phyloP scores from a whole-genome alignment of 2,113 vertebrate genomes.

The Anarrhichthys ocellatus region DNA sequence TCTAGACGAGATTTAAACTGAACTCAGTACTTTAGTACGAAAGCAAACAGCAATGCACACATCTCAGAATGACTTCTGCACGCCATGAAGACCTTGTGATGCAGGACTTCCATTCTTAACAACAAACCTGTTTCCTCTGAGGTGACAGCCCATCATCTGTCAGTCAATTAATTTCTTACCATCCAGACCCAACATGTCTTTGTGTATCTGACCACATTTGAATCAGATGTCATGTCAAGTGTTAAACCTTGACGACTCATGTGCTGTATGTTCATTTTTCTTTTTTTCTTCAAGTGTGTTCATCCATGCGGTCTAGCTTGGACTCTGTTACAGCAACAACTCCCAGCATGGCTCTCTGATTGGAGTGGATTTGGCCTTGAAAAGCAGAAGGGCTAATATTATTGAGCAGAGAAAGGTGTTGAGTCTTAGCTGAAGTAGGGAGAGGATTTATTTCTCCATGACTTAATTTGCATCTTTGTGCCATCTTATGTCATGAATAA shows the following conservation, averaged over 20 bases:
- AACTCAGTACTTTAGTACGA: neutral
- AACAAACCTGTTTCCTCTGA: too few relatives aligned
- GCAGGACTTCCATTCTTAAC: neutral
- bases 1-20: too few relatives aligned
- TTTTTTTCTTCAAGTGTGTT: neutral
- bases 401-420: conserved; percentile 26
- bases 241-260: neutral
- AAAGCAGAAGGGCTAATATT: neutral
- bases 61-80: neutral
- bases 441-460: conserved; percentile 12
- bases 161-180: neutral
- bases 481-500: conserved; percentile 65
- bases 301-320: neutral
- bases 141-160: neutral
- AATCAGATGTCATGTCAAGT: neutral
- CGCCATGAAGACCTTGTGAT: neutral
- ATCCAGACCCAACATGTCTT: neutral
- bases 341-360: neutral
- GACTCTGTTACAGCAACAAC: neutral
- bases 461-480: conserved; percentile 59
- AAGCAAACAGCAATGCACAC: neutral
- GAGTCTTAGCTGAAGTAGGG: conserved; percentile 2
- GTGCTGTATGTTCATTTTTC: neutral
- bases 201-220: neutral
- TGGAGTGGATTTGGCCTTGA: neutral